Evolutionary conservation across 2,888 invertebrate genomes (phyloP), one percentile per base, ranked within the genome.

Genomic region (Digitonthophagus gazella): DNA sequence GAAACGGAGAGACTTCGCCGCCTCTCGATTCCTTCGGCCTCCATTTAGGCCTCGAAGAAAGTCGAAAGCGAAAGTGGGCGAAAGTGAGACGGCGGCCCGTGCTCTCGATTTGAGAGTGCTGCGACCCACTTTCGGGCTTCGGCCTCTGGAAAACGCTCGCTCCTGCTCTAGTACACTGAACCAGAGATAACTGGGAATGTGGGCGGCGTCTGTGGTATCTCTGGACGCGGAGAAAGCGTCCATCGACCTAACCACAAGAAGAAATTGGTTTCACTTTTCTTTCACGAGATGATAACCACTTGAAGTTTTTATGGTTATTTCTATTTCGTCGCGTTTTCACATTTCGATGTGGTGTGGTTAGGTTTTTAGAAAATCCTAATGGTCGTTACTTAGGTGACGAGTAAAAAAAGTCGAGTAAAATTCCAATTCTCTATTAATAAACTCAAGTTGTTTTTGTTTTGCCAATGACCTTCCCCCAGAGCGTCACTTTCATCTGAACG

Each of bases 21-120:
- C 16, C 18, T 61, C 20, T 61, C 61, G 19, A 18, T n/a, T 3
- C n/a, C n/a, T n/a, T 6, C 19, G 16, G 20, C 66, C 57, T 58
- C 58, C 14, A 57, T 19, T 55, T 57, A 56, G 55, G 28, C 16
- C 22, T n/a, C 19, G 58, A 58, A 58, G 66, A 66, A 67, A 55
- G 57, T 28, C 14, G 67, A 61, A 65, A 16, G 19, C 58, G 67
- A 66, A 58, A 56, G 67, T 67, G 67, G 63, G 28, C 11, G 16
- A 55, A 65, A 56, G 65, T 55, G 69, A 64, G 66, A 55, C 54
- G n/a, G n/a, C n/a, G n/a, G n/a, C n/a, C n/a, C n/a, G 55, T 64
- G 67, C 28, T 20, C 61, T 61, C 61, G 61, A 61, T 61, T 61
- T 61, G 18, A 61, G 19, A 18, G 15, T n/a, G 19, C 57, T 18